Base-by-base conservation (phyloP, 35 echinoderm and acorn worm species). In the Chiridota heheva region DNA sequence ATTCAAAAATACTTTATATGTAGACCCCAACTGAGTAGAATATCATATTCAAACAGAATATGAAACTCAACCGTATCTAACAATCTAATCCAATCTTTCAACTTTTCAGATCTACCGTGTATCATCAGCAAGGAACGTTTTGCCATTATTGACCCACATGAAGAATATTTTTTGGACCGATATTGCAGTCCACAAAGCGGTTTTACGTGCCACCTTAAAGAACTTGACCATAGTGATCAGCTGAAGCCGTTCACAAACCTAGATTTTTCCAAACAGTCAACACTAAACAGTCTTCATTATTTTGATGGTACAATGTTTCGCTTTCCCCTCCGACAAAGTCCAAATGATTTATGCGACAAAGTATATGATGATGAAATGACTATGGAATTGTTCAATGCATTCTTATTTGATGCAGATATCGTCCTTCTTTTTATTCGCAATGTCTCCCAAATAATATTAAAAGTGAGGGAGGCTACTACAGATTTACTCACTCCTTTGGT, bases 71-170 rank as follows among this genome's bases (percentile, higher is more conserved):
- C n/a, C n/a, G n/a, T n/a, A n/a, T n/a, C n/a, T n/a, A n/a, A n/a
- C n/a, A n/a, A n/a, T n/a, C n/a, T n/a, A n/a, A n/a, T n/a, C n/a
- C n/a, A n/a, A n/a, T n/a, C n/a, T n/a, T n/a, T n/a, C n/a, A n/a
- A n/a, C n/a, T 53, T 53, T 53, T 18, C 49, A 77, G 73, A 77
- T 77, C 73, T 77, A 58, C 73, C 73, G 2, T 77, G 73, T 41
- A 77, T 77, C 26, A 31, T 77, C 29, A 77, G 73, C 39, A 5
- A 60, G 26, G 27, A 36, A 4, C 31, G 22, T n/a, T 16, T 77
- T 32, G 73, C 73, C 25, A 58, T 77, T 16, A 77, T 77, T 39
- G 73, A 77, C 31, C 69, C 69, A 4, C 45, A 43, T 42, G 69
- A 72, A 1, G 16, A 44, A 72, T 72, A 44, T 20, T 72, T 72